Conservation (phyloP, 2,888 invertebrate species). For the Labia minor region DNA sequence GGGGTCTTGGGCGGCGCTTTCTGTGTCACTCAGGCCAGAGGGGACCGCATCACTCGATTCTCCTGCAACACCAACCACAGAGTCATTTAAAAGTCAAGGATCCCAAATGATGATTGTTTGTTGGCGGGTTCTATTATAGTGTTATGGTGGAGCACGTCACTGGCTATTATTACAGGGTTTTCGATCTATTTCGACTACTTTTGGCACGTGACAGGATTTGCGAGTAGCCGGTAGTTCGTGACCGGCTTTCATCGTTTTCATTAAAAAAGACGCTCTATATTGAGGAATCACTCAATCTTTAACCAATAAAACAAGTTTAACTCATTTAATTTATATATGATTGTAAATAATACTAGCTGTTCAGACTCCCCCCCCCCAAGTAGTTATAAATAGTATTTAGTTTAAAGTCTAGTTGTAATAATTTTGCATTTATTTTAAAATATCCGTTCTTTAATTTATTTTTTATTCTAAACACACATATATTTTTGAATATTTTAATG, state of each 20-base stretch:
- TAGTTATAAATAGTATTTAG: no score
- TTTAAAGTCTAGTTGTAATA: no score
- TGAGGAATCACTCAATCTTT: not conserved
- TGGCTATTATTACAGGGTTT: not conserved
- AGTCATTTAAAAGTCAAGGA: not conserved
- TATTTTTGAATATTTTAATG: no score
- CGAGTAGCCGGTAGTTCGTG: not conserved
- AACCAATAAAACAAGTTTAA: not conserved
- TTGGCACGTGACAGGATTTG: conserved; percentile 4
- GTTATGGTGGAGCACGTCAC: not conserved
- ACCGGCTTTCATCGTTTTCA: not conserved
- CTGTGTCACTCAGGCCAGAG: not conserved
- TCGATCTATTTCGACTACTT: not conserved
- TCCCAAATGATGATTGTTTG: not conserved
- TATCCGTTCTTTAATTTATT: no score
- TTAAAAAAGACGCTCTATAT: no score
- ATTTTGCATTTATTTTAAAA: not conserved
- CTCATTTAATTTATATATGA: no score
- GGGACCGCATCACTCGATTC: conserved; percentile 1
- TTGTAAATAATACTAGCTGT: no score
- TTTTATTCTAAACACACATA: no score
- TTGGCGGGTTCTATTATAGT: not conserved
- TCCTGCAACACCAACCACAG: not conserved
- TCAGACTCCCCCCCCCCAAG: no score
- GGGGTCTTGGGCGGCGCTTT: not conserved